phyloP scores from a whole-genome alignment of 2,113 vertebrate genomes.

The human (Homo sapiens) region GRCh38 chr5:1703001-1703500 shows the following conservation, averaged over 20 bases:
- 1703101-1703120: background rate
- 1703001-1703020: background rate
- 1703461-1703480: background rate
- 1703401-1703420: background rate
- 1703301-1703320: fast-evolving
- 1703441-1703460: background rate
- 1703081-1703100: background rate
- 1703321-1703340: background rate
- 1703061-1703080: background rate
- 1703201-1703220: background rate
- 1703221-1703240: no score
- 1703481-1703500: background rate
- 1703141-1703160: fast-evolving
- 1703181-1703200: background rate
- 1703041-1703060: fast-evolving
- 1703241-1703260: fast-evolving
- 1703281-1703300: fast-evolving
- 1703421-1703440: background rate
- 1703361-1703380: background rate
- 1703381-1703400: background rate
- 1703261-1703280: background rate
- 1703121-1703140: fast-evolving
- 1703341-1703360: background rate
- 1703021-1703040: fast-evolving
- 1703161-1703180: background rate